Percentiles rank a stretch among this genome's conserved stretches.
Conservation (phyloP, 2,113 vertebrate genomes). For the Gopherus flavomarginatus region DNA sequence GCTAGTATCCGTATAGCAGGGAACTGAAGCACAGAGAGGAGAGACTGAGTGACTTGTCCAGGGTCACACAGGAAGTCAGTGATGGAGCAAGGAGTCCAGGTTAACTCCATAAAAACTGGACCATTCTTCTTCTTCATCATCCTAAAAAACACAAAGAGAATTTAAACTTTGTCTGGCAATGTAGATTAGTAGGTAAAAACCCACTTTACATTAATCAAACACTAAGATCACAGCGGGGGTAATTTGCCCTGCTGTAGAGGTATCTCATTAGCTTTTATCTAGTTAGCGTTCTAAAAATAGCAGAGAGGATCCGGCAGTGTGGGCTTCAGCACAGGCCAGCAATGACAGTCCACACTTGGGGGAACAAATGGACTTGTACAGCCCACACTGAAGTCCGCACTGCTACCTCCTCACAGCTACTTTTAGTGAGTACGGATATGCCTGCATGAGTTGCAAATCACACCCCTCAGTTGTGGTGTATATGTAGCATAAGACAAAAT, state of each 20-base stretch:
- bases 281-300: not conserved
- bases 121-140: not conserved
- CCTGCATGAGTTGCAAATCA: not conserved
- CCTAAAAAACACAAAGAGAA: not conserved
- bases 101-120: not conserved
- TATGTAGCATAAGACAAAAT: not conserved
- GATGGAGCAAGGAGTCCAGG: fast-evolving
- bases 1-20: not conserved
- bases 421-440: not conserved
- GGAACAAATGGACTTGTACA: not conserved
- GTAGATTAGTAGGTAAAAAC: not conserved
- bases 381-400: not conserved
- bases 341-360: not conserved
- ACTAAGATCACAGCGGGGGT: fast-evolving
- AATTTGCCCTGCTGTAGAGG: not conserved
- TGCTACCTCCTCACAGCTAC: not conserved
- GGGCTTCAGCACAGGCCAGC: not conserved
- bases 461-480: not conserved
- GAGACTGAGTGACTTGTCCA: not conserved
- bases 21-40: not conserved
- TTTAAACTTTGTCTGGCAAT: not conserved
- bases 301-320: not conserved
- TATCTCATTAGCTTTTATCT: not conserved
- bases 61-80: not conserved
- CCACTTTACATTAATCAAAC: not conserved